Evolutionary conservation across 1,140 invertebrate species (phyloP).

Genomic region (Atopsyche davidsoni): DNA sequence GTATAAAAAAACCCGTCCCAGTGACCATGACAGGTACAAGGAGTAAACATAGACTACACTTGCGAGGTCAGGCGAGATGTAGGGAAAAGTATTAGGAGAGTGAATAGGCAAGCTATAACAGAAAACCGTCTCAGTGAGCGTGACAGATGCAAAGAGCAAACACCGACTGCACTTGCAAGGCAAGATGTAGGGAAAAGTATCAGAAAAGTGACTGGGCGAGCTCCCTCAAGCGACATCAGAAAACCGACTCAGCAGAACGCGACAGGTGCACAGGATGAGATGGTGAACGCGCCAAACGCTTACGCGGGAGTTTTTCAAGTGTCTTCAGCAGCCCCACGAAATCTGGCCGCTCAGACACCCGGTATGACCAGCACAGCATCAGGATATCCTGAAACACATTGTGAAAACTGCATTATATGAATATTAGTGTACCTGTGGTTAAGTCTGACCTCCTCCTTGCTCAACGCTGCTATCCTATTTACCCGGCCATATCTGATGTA

Average conservation of each 20-base stretch:
- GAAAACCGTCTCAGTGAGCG: neutral
- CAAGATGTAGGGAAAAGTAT: neutral
- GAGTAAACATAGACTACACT: neutral
- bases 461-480: no score
- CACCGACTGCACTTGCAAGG: neutral
- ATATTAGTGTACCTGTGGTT: no score
- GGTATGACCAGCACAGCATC: conserved; percentile 93
- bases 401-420: conserved; percentile 25
- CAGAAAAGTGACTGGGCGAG: no score
- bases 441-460: no score
- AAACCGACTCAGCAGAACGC: conserved; percentile 86
- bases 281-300: conserved; percentile 90
- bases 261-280: conserved; percentile 94
- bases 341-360: conserved; percentile 76
- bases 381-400: conserved; percentile 77
- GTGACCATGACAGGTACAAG: neutral
- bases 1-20: no score
- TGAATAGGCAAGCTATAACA: neutral
- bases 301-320: conserved; percentile 87
- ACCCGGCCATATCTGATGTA: no score
- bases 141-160: neutral
- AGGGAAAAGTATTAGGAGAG: neutral
- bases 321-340: conserved; percentile 80
- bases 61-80: neutral
- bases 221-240: no score